Evolutionary conservation across 2,888 invertebrate genomes (phyloP).

Genomic region (Lithophane semibrunnea): DNA sequence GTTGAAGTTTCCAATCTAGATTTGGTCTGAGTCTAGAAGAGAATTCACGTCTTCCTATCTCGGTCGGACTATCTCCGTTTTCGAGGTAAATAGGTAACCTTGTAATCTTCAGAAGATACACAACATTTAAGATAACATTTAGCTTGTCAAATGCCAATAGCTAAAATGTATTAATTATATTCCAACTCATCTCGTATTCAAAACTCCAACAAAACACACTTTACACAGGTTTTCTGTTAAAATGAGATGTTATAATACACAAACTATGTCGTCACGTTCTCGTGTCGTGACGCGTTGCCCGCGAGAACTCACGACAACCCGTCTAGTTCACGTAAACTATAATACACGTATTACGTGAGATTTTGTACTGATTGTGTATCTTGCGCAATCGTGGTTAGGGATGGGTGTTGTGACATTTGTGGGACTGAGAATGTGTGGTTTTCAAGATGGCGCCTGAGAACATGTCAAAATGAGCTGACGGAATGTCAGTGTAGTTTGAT

Average conservation of each 20-base stretch:
- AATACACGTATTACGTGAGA: constrained; percentile 61
- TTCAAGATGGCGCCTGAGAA: constrained; percentile 27
- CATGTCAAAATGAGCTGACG: not conserved
- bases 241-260: constrained; percentile 45
- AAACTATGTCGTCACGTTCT: constrained; percentile 56
- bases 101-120: not conserved
- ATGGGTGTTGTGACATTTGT: constrained; percentile 47
- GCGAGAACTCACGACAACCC: constrained; percentile 59
- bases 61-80: not conserved
- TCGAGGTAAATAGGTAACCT: not conserved
- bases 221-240: constrained; percentile 41
- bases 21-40: not conserved
- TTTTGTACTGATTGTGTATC: constrained; percentile 52
- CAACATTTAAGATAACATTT: not conserved
- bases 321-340: constrained; percentile 42
- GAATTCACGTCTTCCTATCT: not conserved
- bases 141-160: not conserved
- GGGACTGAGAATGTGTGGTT: not conserved
- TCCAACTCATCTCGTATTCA: constrained; percentile 33
- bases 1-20: not conserved
- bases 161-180: constrained; percentile 1
- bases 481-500: not conserved
- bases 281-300: constrained; percentile 54
- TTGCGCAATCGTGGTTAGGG: constrained; percentile 38
- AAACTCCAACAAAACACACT: constrained; percentile 10